Evolutionary conservation across 2,888 invertebrate species (phyloP).

Genomic region (Baronia brevicornis): DNA sequence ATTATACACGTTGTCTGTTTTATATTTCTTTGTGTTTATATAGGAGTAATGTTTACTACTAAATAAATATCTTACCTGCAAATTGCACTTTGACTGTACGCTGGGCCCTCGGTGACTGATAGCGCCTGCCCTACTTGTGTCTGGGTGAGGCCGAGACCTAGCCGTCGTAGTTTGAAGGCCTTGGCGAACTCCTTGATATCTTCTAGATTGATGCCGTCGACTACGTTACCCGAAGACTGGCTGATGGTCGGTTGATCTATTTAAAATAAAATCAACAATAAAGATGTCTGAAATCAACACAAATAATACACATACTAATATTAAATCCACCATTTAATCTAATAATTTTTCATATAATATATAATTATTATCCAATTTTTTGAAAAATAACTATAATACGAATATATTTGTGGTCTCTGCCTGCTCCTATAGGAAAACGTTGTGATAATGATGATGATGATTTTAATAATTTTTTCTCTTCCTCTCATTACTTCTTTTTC

Average conservation of each 20-base stretch:
- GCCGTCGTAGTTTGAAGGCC: slow-evolving; percentile 94
- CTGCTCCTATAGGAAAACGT: no score
- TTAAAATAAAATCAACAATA: slow-evolving; percentile 23
- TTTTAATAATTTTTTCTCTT: no score
- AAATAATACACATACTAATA: no score
- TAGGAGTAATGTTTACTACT: neutral
- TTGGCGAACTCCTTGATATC: slow-evolving; percentile 99
- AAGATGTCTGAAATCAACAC: no score
- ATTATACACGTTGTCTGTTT: neutral
- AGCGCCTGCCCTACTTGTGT: slow-evolving; percentile 98
- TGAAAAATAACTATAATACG: no score
- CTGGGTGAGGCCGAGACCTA: slow-evolving; percentile 95
- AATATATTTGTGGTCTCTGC: no score
- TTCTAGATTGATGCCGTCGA: slow-evolving; percentile 97
- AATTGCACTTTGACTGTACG: slow-evolving; percentile 99
- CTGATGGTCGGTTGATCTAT: slow-evolving; percentile 94
- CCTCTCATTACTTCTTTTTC: no score
- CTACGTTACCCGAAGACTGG: slow-evolving; percentile 94
- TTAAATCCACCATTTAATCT: no score
- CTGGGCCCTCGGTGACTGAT: slow-evolving; percentile 97
- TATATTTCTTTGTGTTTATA: neutral
- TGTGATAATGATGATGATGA: no score
- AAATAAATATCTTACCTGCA: slow-evolving; percentile 87
- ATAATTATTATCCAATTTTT: no score
- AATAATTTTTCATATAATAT: no score